Percentiles rank a stretch among this genome's conserved stretches.
phyloP scores from a whole-genome alignment of 2,113 vertebrate species.

The Charadrius vociferus region DNA sequence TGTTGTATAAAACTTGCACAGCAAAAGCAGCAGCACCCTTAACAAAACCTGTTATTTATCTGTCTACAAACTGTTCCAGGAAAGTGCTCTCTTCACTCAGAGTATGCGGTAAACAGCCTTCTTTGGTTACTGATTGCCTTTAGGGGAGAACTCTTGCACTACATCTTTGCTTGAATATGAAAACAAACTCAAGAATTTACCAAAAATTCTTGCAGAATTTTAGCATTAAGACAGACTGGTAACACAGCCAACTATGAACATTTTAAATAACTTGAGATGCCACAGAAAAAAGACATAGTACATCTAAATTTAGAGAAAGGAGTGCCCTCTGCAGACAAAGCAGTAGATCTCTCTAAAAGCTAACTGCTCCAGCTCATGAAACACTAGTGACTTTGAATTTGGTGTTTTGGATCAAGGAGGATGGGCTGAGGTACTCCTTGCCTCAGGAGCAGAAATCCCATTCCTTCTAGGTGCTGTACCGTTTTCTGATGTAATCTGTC shows the following conservation, averaged over 20 bases:
- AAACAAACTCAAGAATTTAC: background rate
- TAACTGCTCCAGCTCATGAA: background rate
- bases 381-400: background rate
- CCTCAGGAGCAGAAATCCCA: background rate
- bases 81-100: background rate
- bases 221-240: background rate
- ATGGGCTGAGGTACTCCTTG: background rate
- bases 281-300: background rate
- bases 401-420: background rate
- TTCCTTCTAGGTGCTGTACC: background rate
- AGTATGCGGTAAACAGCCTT: background rate
- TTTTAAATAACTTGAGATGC: background rate
- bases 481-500: background rate
- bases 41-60: background rate
- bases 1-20: background rate
- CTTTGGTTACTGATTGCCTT: background rate
- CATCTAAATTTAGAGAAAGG: background rate
- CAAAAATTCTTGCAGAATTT: background rate
- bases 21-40: background rate
- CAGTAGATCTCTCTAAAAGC: background rate
- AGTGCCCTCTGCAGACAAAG: conserved; percentile 5
- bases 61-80: background rate
- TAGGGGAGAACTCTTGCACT: background rate
- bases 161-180: background rate
- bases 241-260: background rate